Percentiles rank a stretch among this genome's conserved stretches.
Conservation (phyloP, 2,888 invertebrate species). For the Hydriomena furcata region DNA sequence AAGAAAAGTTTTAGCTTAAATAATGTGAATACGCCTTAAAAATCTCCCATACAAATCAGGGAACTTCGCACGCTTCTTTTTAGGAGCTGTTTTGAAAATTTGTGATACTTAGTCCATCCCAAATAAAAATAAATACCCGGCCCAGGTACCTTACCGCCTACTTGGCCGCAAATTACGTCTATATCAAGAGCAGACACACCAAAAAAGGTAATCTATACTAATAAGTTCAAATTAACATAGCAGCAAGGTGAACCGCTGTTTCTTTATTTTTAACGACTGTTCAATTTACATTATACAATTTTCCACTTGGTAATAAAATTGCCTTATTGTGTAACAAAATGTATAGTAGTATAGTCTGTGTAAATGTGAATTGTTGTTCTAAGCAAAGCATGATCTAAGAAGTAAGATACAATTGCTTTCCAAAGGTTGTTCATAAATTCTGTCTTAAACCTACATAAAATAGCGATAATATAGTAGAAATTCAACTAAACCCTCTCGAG, state of each 20-base stretch:
- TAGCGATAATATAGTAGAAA: neutral
- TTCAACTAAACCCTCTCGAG: slow-evolving; percentile 34
- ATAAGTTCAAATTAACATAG: slow-evolving; percentile 24
- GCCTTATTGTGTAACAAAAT: neutral
- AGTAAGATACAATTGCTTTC: neutral
- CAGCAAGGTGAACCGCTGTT: slow-evolving; percentile 26
- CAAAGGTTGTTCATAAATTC: neutral
- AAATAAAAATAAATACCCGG: no score
- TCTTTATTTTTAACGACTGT: slow-evolving; percentile 10
- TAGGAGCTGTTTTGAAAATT: no score
- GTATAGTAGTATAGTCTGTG: no score
- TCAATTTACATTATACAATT: slow-evolving; percentile 14
- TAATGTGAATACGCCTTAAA: no score
- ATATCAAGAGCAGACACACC: slow-evolving; percentile 26
- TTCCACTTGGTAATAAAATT: slow-evolving; percentile 26
- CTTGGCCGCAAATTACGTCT: slow-evolving; percentile 31
- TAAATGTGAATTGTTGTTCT: no score
- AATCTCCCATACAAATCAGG: no score
- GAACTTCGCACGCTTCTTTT: no score
- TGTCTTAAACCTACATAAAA: neutral
- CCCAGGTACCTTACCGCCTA: no score
- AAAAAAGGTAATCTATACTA: slow-evolving; percentile 21
- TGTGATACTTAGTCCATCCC: no score
- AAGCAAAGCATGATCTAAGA: no score
- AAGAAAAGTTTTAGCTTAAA: no score